These are phyloP conservation scores for Zaprionus gabonicus DNA, from an alignment of 1,140 invertebrate species.

Conservation along the genomic window DNA sequence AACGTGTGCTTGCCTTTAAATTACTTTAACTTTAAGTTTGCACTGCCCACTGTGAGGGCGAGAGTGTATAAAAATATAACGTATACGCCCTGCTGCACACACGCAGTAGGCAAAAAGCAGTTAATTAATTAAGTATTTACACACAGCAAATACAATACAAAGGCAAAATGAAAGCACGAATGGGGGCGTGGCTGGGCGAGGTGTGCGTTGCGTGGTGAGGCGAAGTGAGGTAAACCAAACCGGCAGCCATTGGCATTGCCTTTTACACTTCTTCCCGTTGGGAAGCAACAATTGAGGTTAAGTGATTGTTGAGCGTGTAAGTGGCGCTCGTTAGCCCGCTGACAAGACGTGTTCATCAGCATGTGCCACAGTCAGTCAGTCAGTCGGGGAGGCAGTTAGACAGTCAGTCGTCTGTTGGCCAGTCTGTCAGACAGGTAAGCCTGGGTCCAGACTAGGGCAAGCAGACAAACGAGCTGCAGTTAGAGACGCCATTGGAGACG, in stretches of 20 bases:
- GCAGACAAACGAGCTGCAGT: slow-evolving; percentile 62
- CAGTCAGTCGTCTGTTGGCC: neutral
- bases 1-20: slow-evolving; percentile 1
- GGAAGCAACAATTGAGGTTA: slow-evolving; percentile 76
- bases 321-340: slow-evolving; percentile 76
- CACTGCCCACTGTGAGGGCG: neutral
- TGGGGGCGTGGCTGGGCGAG: neutral
- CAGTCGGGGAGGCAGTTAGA: neutral
- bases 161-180: slow-evolving; percentile 8
- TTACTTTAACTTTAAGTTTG: slow-evolving; percentile 9
- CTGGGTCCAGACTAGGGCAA: slow-evolving; percentile 42
- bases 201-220: neutral
- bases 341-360: slow-evolving; percentile 77
- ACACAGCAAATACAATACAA: slow-evolving; percentile 50
- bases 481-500: slow-evolving; percentile 42
- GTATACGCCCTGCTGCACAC: slow-evolving; percentile 37
- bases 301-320: slow-evolving; percentile 78
- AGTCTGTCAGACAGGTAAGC: slow-evolving; percentile 27
- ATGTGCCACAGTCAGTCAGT: slow-evolving; percentile 51
- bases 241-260: slow-evolving; percentile 68
- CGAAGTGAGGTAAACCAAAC: slow-evolving; percentile 22
- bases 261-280: slow-evolving; percentile 67
- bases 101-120: slow-evolving; percentile 55
- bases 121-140: slow-evolving; percentile 79
- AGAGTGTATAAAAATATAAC: slow-evolving; percentile 32